Evolutionary conservation across 2,888 invertebrate species (phyloP), one percentile per base, ranked within the genome.

Genomic region (Ornithoptera priamus): DNA sequence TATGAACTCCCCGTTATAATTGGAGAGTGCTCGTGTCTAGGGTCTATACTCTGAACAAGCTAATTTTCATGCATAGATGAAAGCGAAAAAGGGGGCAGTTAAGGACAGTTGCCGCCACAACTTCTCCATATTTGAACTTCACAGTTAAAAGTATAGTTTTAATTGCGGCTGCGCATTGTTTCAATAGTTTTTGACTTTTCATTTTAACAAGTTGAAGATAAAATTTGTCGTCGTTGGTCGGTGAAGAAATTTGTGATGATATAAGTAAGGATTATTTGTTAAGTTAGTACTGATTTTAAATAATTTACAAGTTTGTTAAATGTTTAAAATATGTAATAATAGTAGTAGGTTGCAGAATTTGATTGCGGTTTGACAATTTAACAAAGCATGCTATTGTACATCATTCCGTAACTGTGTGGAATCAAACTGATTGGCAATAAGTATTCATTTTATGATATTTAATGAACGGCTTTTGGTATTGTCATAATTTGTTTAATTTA

Each of bases 41-140:
- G 65, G 65, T 57, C 22, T 50, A 62, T 42, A 69, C 69, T 66
- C 62, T 12, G 65, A 69, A 69, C 69, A 62, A 69, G 69, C 62
- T 69, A 65, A 69, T 69, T 69, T 69, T 65, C 69, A 69, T 69
- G 69, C 69, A 65, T 65, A 69, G 62, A 69, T 66, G 65, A 62
- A 69, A 69, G 69, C 36, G 46, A 62, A 65, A 39, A 69, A 69
- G 20, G 62, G 69, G 68, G 58, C 65, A 69, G 62, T 69, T 65
- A 69, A 69, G 65, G 65, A 58, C 62, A 66, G 69, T 62, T 62
- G 69, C 57, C 69, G 69, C 62, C 58, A 62, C 53, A 56, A 50
- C 62, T 58, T 50, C 69, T 69, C 42, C 65, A 62, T n/a, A 59
- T 65, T 65, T 57, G 18, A 62, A 66, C 58, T 42, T 62, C 15